These are phyloP conservation scores for Emmelina monodactyla DNA, from an alignment of 2,888 invertebrate genomes.

Conservation along the genomic window DNA sequence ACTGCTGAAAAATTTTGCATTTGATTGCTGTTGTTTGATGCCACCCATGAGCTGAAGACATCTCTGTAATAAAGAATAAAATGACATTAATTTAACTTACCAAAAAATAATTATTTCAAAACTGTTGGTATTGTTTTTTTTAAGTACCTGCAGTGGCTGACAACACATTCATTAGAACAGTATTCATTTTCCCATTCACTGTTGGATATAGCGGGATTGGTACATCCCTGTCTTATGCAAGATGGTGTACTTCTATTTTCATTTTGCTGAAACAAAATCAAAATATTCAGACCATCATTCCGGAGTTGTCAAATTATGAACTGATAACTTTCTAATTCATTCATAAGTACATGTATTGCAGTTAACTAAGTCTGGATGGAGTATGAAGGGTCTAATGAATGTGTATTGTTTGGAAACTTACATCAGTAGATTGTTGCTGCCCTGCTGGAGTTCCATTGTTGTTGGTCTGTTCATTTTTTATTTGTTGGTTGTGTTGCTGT, in stretches of 20 bases:
- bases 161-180: constrained; percentile 96
- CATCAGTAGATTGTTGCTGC: constrained; percentile 49
- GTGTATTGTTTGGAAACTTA: constrained; percentile 24
- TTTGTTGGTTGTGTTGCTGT: constrained; percentile 30
- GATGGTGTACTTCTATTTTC: constrained; percentile 59
- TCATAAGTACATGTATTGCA: too few species aligned
- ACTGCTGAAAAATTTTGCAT: constrained; percentile 82
- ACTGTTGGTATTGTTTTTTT: too few species aligned
- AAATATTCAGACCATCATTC: too few species aligned
- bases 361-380: too few species aligned
- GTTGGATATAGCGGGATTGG: constrained; percentile 88
- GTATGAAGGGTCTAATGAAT: too few species aligned
- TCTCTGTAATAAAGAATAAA: constrained; percentile 70
- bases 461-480: constrained; percentile 56
- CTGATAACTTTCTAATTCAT: too few species aligned
- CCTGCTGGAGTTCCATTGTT: constrained; percentile 46
- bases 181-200: constrained; percentile 97
- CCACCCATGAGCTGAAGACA: constrained; percentile 90
- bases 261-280: constrained; percentile 36
- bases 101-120: background rate
- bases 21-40: constrained; percentile 83
- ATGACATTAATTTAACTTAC: background rate
- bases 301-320: too few species aligned
- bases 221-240: constrained; percentile 90
- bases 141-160: constrained; percentile 93